Percentiles rank a stretch among this genome's conserved stretches.
Evolutionary conservation across 2,113 vertebrate species (phyloP).

Genomic region (Gymnogyps californianus): DNA sequence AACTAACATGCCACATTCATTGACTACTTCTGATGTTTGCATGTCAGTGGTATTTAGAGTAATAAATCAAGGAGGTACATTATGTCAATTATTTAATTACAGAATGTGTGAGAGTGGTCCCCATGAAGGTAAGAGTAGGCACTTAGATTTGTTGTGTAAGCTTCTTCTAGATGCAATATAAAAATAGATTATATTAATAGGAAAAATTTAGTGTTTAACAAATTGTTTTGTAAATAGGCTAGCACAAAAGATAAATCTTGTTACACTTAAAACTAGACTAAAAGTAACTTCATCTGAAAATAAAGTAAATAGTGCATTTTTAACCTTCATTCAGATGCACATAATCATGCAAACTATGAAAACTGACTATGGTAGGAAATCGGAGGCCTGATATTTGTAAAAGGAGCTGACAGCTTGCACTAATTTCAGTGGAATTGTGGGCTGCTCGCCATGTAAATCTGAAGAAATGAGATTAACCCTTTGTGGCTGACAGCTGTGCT

Average conservation of each 20-base stretch:
- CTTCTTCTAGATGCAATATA: constrained; percentile 69
- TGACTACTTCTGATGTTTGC: not conserved
- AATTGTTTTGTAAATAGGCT: constrained; percentile 57
- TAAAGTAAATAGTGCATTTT: constrained; percentile 63
- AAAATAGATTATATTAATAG: constrained; percentile 81
- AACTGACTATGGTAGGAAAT: not conserved
- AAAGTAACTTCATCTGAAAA: constrained; percentile 57
- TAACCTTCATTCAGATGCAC: constrained; percentile 47
- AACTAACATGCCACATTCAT: not conserved
- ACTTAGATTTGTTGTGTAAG: constrained; percentile 67
- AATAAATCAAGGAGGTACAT: not conserved
- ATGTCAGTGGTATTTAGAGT: not conserved
- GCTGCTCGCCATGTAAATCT: not conserved
- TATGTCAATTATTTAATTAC: not conserved
- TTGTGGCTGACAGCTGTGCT: not conserved
- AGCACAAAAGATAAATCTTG: constrained; percentile 34
- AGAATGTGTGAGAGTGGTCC: not conserved
- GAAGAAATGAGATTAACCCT: not conserved
- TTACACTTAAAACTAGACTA: constrained; percentile 25
- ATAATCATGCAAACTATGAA: constrained; percentile 32
- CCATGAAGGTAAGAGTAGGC: constrained; percentile 60
- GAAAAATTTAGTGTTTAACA: constrained; percentile 75
- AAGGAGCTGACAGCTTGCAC: not conserved
- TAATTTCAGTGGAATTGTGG: not conserved
- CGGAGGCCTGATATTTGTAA: not conserved